Percentiles rank a stretch among this genome's conserved stretches.
Evolutionary conservation across 2,113 vertebrate species (phyloP).

Genomic region (Saguinus imperator): DNA sequence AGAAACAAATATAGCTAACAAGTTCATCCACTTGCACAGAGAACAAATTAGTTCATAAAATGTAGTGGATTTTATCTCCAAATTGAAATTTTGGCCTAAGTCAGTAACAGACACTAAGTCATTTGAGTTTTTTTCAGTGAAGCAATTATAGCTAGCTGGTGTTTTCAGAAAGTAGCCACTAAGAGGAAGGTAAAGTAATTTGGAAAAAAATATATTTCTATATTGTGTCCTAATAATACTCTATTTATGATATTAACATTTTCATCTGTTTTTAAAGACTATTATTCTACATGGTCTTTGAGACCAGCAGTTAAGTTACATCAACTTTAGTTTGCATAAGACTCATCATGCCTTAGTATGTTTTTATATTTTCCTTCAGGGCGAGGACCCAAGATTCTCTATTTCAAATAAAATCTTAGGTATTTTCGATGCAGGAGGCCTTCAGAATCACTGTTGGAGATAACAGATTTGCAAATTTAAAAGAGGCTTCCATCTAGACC

Average conservation of each 20-base stretch:
- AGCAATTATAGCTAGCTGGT: conserved; percentile 27
- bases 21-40: conserved; percentile 67
- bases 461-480: background rate
- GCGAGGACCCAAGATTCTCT: background rate
- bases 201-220: conserved; percentile 25
- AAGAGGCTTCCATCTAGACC: background rate
- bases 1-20: conserved; percentile 77
- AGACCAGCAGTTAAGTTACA: background rate
- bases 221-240: background rate
- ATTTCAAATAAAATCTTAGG: background rate
- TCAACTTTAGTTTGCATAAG: background rate
- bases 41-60: conserved; percentile 79
- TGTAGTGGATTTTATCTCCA: conserved; percentile 70
- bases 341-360: background rate
- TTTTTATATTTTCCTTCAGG: background rate
- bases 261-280: conserved; percentile 27
- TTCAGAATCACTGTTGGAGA: conserved; percentile 14
- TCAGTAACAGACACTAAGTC: conserved; percentile 63
- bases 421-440: background rate
- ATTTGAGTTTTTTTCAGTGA: conserved; percentile 53
- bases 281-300: background rate
- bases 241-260: conserved; percentile 5
- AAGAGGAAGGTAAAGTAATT: conserved; percentile 47
- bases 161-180: background rate
- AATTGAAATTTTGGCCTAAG: conserved; percentile 75